Conservation (phyloP, 2,797 vertebrate species). For the Fundulus diaphanus region DNA sequence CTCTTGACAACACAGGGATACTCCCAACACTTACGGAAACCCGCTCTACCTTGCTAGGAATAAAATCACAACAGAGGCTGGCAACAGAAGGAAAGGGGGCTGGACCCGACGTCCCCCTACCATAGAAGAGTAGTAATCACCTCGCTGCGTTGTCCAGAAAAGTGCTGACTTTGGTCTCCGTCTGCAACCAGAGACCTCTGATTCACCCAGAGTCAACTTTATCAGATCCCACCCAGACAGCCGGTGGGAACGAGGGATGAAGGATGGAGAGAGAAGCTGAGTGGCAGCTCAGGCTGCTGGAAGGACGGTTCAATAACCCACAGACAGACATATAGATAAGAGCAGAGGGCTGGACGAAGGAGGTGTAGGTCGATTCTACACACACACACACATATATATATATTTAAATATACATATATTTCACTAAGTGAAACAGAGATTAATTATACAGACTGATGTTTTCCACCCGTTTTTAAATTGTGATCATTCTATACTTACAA, state of each 20-base stretch:
- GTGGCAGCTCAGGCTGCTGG: conserved; percentile 49
- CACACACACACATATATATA: no score
- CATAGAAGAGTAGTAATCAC: conserved; percentile 57
- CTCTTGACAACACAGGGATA: conserved; percentile 57
- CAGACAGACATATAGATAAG: conserved; percentile 72
- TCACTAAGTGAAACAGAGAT: no score
- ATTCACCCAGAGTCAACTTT: conserved; percentile 52
- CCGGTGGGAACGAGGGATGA: conserved; percentile 30
- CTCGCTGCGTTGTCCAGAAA: conserved; percentile 53
- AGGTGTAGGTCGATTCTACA: conserved; percentile 49
- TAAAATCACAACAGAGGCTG: conserved; percentile 40
- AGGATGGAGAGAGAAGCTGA: conserved; percentile 58
- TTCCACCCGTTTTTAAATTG: no score
- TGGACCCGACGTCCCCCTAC: conserved; percentile 30
- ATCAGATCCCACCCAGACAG: conserved; percentile 62
- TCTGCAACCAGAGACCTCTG: conserved; percentile 74
- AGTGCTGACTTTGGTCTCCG: conserved; percentile 77
- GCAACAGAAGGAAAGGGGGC: conserved; percentile 27
- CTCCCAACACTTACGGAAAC: conserved; percentile 60
- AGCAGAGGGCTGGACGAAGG: conserved; percentile 47
- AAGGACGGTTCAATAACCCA: conserved; percentile 71
- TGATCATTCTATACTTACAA: no score
- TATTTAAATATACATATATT: no score
- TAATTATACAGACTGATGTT: no score
- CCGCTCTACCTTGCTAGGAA: conserved; percentile 45